Evolutionary conservation across 2,113 vertebrate genomes (phyloP), one percentile per base, ranked within the genome.

Genomic region (chimpanzee (Pan troglodytes)): DNA sequence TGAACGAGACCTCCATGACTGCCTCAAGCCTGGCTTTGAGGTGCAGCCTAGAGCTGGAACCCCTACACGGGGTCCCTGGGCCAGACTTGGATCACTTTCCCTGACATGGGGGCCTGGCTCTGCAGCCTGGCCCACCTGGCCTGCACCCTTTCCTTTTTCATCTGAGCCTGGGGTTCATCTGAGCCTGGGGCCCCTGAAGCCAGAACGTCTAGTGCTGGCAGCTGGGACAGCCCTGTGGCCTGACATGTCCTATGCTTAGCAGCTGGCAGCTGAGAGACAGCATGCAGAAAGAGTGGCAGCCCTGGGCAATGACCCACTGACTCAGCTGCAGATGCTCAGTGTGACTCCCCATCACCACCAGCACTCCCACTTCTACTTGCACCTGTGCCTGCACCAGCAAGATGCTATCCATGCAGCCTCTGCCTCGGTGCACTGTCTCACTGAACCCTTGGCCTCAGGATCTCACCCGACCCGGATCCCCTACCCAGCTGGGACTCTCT

Each of bases 301-400:
- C 52, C 98, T 99, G 93, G 99, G 99, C 98, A 99, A 98, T 0
- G 99, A 99, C 96, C 99, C 99, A 40, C 98, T 99, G 98, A 99
- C 99, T 85, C 99, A 99, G 95, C 99, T 99, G 96, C 99, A 99
- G 99, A 99, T 99, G 99, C 98, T 99, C 96, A 99, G 99, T 50
- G 99, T 99, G 98, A 99, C 99, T 12, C 99, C 99, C 48, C 99
- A 99, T 96, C 99, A 99, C 97, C 99, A 99, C 99, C 99, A 99
- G 99, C 99, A 99, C 99, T 99, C 99, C 88, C 99, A 99, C 98
- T 99, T 99, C 99, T 99, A 99, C 98, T 99, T 99, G 72, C 99
- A 99, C 98, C 99, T 99, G 85, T 99, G 99, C 97, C 99, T 99
- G 96, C 99, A 99, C 99, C 99, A 99, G 99, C 99, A 99, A 99